Base-by-base conservation (phyloP, 2,888 invertebrate genomes). In the Chloroclysta siterata region DNA sequence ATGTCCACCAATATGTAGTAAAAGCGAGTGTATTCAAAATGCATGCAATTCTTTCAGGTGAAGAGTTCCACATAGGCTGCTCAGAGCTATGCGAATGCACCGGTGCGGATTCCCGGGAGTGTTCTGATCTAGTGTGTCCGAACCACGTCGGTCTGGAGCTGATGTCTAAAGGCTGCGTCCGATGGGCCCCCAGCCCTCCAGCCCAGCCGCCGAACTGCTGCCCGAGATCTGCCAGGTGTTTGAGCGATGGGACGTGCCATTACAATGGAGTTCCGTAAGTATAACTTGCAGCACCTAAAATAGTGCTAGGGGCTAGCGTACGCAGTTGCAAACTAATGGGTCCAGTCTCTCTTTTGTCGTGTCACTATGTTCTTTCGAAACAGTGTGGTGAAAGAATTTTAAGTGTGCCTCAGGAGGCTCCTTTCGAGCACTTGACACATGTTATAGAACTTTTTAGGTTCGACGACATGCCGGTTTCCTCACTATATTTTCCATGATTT, bases 61-160 rank as follows among this genome's bases (percentile, higher is more conserved):
- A 96, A 73, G 96, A 96, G 82, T 97, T 96, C 89, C 96, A 97
- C 84, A 97, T 98, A 74, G 96, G 95, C 13, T 98, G 98, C 81
- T 94, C 95, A 11, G 95, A 96, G 53, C 93, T 96, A 14, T 98
- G 98, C 81, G 94, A 95, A 61, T 98, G 98, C 79, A 94, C 94
- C 0, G 94, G 94, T 0, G 91, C 93, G 0, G 96, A 72, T 71
- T 87, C 76, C 33, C 94, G 95, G 0, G 95, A 96, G 70, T 98
- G 98, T 79, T 95, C 95, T 0, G 95, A 96, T 48, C 93, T 98
- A 29, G 95, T 97, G 68, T 98, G 98, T 95, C 98, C 69, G 0
- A 96, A 96, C 0, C 96, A 96, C 74, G 97, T 97, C 66, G 97
- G 97, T 0, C 89, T 97, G n/a, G 97, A 98, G 79, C 95, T 97